Base-by-base conservation (phyloP, 2,888 invertebrate genomes). In the Aspidapion aeneum region DNA sequence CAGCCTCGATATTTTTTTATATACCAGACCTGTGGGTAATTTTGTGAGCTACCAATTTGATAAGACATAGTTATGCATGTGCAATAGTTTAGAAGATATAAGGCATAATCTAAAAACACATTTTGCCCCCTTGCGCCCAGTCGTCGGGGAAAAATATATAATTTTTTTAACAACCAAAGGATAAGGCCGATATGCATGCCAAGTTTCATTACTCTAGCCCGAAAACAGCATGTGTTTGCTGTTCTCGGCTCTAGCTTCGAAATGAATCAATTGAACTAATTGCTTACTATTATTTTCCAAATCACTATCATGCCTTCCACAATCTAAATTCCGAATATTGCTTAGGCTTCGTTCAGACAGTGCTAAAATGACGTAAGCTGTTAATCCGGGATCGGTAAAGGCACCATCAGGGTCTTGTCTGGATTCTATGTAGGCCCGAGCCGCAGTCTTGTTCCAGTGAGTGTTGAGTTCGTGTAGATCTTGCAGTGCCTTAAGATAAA, bases 341-440 rank as follows among this genome's bases (percentile, higher is more conserved):
- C 90, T 89, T 5, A 91, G 78, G 0, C 90, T 90, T 56, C 88
- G 87, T 55, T 89, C 87, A 0, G 89, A 87, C 7, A 93, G 81
- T 0, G 91, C 91, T n/a, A 93, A 83, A 0, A 92, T 85, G 0
- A 91, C 90, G 64, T 93, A 91, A 0, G 92, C 90, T 0, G 93
- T 93, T 52, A 87, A 82, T 1, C 88, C 87, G 1, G 90, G 84
- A 63, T 87, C 87, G n/a, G 88, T 90, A 83, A 93, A 94, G 0
- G 92, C 91, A 2, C 94, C 94, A 72, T 91, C 91, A 0, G 86
- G 81, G 66, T 85, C 84, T 78, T 94, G 94, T 17, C 89, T 84
- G 70, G 85, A 85, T 63, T 89, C 82, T 52, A 94, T 84, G 87
- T 91, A 93, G 66, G 85, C 83, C 16, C 90, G 83, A 0, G 93